phyloP scores from a whole-genome alignment of 2,113 vertebrate species.

The Pipa parva region DNA sequence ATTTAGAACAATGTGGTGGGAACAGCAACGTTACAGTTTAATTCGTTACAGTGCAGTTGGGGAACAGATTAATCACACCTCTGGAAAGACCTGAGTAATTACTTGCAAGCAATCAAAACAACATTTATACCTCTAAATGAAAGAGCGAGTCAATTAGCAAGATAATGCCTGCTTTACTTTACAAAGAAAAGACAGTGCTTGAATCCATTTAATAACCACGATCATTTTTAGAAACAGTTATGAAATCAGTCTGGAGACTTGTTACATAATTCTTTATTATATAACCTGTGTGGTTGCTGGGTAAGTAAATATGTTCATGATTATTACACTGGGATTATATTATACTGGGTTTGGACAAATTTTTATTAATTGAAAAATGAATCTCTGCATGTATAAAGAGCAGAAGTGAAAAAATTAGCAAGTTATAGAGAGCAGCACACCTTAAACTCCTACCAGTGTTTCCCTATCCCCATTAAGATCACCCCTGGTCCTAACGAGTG shows the following conservation, averaged over 20 bases:
- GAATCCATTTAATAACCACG: background rate
- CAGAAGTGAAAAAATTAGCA: no score
- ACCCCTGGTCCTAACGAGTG: no score
- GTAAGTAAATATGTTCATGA: background rate
- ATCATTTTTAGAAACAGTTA: background rate
- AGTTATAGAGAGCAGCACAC: no score
- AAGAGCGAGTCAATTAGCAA: background rate
- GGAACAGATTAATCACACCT: background rate
- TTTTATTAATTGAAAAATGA: no score
- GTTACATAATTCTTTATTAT: background rate
- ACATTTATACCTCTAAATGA: background rate
- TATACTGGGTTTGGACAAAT: no score
- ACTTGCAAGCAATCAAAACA: background rate
- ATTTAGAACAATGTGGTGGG: background rate
- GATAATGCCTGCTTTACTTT: background rate
- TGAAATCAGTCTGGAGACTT: background rate
- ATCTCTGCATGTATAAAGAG: no score
- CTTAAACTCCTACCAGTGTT: no score
- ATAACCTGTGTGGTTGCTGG: background rate
- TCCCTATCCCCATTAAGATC: no score
- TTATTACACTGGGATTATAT: no score
- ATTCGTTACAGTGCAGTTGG: background rate
- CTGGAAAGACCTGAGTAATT: conserved; percentile 1
- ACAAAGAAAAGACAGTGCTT: background rate
- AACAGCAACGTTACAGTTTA: background rate